These are phyloP conservation scores for Hymenochirus boettgeri DNA, from an alignment of 2,113 vertebrate genomes.

Conservation along the genomic window DNA sequence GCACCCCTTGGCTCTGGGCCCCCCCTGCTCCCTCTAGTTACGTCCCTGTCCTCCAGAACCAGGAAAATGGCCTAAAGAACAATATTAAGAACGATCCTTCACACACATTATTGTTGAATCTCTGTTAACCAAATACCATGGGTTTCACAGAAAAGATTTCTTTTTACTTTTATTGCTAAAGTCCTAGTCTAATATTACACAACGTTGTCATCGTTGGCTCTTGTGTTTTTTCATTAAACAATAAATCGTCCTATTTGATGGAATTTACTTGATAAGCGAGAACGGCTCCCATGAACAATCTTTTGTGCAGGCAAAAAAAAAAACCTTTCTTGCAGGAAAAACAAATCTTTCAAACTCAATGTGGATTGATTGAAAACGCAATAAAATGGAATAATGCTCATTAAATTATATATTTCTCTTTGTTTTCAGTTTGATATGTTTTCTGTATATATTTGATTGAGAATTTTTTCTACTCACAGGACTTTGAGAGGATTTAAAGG, in stretches of 20 bases:
- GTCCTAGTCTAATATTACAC: conserved; percentile 56
- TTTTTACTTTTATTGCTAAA: conserved; percentile 58
- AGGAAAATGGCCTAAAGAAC: too few relatives aligned
- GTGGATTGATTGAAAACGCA: not conserved
- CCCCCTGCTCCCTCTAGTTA: too few relatives aligned
- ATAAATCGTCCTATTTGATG: conserved; percentile 65
- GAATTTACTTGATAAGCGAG: conserved; percentile 10
- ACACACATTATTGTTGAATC: conserved; percentile 55
- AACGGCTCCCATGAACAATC: not conserved
- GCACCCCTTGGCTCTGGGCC: too few relatives aligned
- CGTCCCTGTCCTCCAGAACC: too few relatives aligned
- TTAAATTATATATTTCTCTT: conserved; percentile 7
- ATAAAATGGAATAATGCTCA: conserved; percentile 8
- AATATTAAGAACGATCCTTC: conserved; percentile 51
- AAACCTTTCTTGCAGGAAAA: not conserved
- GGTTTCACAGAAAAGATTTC: conserved; percentile 61
- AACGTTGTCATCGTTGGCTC: conserved; percentile 53
- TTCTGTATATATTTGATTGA: too few relatives aligned
- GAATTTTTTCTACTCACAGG: too few relatives aligned
- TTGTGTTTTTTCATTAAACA: conserved; percentile 60
- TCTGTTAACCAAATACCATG: conserved; percentile 54
- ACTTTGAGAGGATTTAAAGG: too few relatives aligned
- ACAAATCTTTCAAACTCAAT: conserved; percentile 4
- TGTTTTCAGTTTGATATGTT: conserved; percentile 15
- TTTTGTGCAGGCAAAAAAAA: not conserved